Base-by-base conservation (phyloP, 1,140 invertebrate genomes). In the Drosophila baimaii region DNA sequence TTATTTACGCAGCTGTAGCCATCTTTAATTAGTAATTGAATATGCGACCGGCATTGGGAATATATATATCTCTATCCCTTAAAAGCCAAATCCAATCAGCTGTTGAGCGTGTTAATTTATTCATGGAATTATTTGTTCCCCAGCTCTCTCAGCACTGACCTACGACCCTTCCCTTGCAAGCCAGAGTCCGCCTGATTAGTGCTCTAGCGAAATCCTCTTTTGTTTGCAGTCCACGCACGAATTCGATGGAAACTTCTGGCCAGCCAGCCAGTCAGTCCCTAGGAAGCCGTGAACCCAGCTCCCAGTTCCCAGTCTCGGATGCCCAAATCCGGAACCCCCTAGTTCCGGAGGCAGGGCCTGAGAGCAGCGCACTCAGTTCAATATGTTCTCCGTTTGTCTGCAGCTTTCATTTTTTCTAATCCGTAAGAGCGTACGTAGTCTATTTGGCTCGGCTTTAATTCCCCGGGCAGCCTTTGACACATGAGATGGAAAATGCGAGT, bases 61-160 rank as follows among this genome's bases (percentile, higher is more conserved):
- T 25, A 52, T 41, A 66, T 25, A 52, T 41, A 72, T 66, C 39
- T 46, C 41, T 27, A 27, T 35, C 55, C 70, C 61, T 83, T 79
- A 68, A 86, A 79, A 77, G 66, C 59, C 62, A 65, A 81, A 86
- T 79, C 82, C 71, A 86, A 86, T 88, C 83, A 79, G 72, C 83
- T 79, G 83, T 79, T 79, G 79, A 83, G 57, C 68, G 76, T 51
- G 79, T 80, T 88, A 86, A 83, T 86, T 86, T 86, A 86, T 86
- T 88, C 83, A 88, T 86, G 76, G 78, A 79, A 68, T 80, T 80
- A 54, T 46, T 46, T n/a, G n/a, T 54, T 47, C 31, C 31, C n/a
- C 23, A 17, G 47, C 31, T 29, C 25, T 31, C 21, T n/a, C 39
- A 23, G 21, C 21, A 65, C 66, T 68, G 62, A 49, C 49, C 69